Percentiles rank a stretch among this genome's conserved stretches.
These are phyloP conservation scores for Dendrocincla tyrannina DNA, from an alignment of 2,797 vertebrate genomes.

Conservation along the genomic window DNA sequence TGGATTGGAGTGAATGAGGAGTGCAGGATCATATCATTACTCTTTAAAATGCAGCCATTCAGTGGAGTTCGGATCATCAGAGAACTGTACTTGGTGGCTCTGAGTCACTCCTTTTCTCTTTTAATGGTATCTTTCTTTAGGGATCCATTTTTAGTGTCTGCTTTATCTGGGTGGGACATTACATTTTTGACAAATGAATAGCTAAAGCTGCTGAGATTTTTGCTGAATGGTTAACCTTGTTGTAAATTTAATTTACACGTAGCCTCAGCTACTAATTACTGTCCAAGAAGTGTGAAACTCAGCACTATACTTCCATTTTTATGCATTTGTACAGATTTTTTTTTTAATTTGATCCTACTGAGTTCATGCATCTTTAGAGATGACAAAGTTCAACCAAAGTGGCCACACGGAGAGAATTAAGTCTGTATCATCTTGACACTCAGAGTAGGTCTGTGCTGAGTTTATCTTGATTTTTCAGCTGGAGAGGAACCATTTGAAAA, in stretches of 20 bases:
- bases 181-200: not conserved
- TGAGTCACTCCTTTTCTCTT: slow-evolving; percentile 23
- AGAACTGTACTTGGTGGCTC: not conserved
- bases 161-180: not conserved
- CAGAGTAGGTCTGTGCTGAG: not conserved
- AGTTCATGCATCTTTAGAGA: not conserved
- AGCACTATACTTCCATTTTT: not conserved
- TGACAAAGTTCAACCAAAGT: not conserved
- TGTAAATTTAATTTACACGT: slow-evolving; percentile 45
- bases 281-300: slow-evolving; percentile 8
- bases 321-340: not conserved
- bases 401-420: not conserved
- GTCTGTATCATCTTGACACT: not conserved
- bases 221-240: slow-evolving; percentile 31
- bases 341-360: not conserved
- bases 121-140: slow-evolving; percentile 10
- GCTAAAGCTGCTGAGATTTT: slow-evolving; percentile 28
- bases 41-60: slow-evolving; percentile 29
- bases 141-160: slow-evolving; percentile 14
- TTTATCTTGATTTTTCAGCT: not conserved
- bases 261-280: slow-evolving; percentile 31
- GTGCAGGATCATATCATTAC: slow-evolving; percentile 28
- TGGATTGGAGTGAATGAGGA: slow-evolving; percentile 42
- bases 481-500: not conserved
- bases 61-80: not conserved